A percentile compares a stretch with the other conserved stretches of the same genome.
These are phyloP conservation scores for Chiridota heheva DNA, from an alignment of 35 echinoderm and acorn worm species.

Conservation along the genomic window DNA sequence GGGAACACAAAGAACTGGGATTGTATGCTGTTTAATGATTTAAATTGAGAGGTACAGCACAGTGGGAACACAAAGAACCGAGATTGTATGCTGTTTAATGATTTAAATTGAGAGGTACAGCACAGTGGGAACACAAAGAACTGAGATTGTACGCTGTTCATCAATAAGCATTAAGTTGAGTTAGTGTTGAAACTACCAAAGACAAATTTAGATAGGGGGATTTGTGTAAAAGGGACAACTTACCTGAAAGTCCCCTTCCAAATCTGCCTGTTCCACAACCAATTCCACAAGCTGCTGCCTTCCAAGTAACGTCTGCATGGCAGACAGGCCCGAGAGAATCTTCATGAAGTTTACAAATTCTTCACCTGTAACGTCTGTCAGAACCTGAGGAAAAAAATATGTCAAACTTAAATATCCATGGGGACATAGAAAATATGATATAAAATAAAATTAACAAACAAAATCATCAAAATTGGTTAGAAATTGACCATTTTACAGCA, in stretches of 20 bases:
- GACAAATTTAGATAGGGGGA: neutral
- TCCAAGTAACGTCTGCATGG: slow-evolving; percentile 80
- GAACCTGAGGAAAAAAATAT: slow-evolving; percentile 39
- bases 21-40: no score
- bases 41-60: no score
- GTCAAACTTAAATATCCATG: neutral
- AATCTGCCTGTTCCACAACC: slow-evolving; percentile 74
- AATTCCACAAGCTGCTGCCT: slow-evolving; percentile 77
- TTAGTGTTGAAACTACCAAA: neutral
- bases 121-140: no score
- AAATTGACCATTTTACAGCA: no score
- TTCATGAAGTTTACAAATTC: slow-evolving; percentile 95
- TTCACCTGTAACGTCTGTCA: slow-evolving; percentile 87
- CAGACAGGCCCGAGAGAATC: slow-evolving; percentile 58
- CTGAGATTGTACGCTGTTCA: neutral
- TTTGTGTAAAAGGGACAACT: no score
- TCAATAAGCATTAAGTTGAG: neutral
- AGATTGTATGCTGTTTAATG: no score
- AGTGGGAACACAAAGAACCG: no score
- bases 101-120: no score
- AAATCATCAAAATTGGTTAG: no score
- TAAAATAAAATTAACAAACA: no score
- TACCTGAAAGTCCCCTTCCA: slow-evolving; percentile 76
- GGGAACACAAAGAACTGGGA: no score
- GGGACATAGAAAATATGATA: neutral